Conservation (phyloP, 2,797 vertebrate species). For the Sebastes hubbsi region DNA sequence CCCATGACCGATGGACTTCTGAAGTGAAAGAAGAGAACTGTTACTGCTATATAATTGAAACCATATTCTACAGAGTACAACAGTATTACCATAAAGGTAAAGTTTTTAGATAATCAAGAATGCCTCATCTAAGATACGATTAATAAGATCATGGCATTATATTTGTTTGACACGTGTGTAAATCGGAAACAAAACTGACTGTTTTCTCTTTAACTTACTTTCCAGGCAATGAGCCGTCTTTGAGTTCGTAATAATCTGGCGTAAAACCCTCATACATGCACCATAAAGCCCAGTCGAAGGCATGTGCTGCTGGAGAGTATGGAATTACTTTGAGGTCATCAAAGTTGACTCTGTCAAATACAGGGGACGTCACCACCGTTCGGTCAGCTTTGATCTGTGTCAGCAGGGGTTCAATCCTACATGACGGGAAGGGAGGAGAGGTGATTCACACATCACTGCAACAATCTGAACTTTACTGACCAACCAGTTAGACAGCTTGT, state of each 20-base stretch:
- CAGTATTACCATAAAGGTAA: not conserved
- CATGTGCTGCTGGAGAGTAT: slow-evolving; percentile 64
- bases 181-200: not conserved
- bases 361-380: slow-evolving; percentile 78
- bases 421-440: not conserved
- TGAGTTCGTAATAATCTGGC: slow-evolving; percentile 70
- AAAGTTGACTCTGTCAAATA: slow-evolving; percentile 82
- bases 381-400: slow-evolving; percentile 81
- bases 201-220: slow-evolving; percentile 70
- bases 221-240: slow-evolving; percentile 79
- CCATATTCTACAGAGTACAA: not conserved
- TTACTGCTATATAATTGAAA: not conserved
- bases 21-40: not conserved
- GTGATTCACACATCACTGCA: not conserved
- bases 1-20: slow-evolving; percentile 88
- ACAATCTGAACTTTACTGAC: not conserved
- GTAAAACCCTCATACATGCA: slow-evolving; percentile 78
- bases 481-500: not conserved
- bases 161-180: not conserved
- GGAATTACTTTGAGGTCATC: slow-evolving; percentile 70
- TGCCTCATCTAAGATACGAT: not conserved
- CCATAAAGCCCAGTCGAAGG: slow-evolving; percentile 86
- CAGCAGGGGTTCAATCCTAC: slow-evolving; percentile 84
- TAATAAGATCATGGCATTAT: not conserved
- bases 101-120: not conserved